phyloP scores from a whole-genome alignment of 2,888 invertebrate species.

The Patella ulyssiponensis region DNA sequence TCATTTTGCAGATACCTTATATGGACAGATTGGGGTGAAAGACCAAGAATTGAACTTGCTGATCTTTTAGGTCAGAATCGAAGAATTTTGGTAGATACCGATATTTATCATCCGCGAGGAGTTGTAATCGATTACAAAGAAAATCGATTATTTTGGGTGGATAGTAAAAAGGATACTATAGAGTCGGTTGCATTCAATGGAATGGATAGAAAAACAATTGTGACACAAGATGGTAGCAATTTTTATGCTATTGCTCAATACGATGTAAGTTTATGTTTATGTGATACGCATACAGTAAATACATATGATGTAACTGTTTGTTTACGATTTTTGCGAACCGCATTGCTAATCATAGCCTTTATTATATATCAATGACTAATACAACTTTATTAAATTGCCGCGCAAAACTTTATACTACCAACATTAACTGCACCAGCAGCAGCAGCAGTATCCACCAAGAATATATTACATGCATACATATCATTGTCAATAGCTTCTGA shows the following conservation, averaged over 20 bases:
- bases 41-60: conserved; percentile 60
- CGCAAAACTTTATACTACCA: too few relatives aligned
- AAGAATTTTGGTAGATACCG: conserved; percentile 46
- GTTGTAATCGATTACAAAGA: conserved; percentile 82
- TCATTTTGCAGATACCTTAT: conserved; percentile 55
- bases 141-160: conserved; percentile 87
- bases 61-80: conserved; percentile 62
- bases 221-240: conserved; percentile 48
- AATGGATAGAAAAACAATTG: conserved; percentile 75
- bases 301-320: too few relatives aligned
- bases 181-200: conserved; percentile 87
- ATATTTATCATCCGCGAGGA: conserved; percentile 73
- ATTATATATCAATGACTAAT: too few relatives aligned
- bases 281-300: too few relatives aligned
- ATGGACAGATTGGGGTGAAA: conserved; percentile 65
- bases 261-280: conserved; percentile 43
- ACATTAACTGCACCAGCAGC: too few relatives aligned
- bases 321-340: too few relatives aligned
- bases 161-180: conserved; percentile 85
- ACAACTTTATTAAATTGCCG: too few relatives aligned
- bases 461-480: too few relatives aligned
- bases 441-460: too few relatives aligned
- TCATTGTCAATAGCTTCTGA: too few relatives aligned
- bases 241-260: conserved; percentile 62
- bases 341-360: too few relatives aligned